phyloP scores from a whole-genome alignment of 2,797 vertebrate species.

The Garrulus glandarius region DNA sequence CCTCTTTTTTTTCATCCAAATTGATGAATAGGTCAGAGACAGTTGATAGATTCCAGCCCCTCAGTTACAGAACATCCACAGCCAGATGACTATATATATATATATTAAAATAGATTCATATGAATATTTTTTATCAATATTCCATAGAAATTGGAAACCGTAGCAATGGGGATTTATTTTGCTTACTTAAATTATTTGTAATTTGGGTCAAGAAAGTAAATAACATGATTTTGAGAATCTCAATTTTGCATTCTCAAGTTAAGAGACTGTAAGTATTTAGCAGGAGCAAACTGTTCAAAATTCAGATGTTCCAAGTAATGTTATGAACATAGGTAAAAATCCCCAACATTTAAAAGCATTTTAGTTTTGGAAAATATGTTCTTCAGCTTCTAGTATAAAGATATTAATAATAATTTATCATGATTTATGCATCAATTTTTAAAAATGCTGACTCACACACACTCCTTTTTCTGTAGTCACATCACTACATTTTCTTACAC shows the following conservation, averaged over 20 bases:
- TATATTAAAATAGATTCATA: neutral
- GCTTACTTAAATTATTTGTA: neutral
- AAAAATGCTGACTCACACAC: neutral
- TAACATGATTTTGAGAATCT: neutral
- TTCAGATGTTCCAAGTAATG: neutral
- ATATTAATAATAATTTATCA: neutral
- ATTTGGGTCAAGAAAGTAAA: neutral
- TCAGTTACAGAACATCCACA: neutral
- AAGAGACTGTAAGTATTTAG: neutral
- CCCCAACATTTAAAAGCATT: accelerated
- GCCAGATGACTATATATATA: neutral
- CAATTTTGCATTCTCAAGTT: neutral
- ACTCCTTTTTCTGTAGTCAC: neutral
- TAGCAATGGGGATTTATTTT: neutral
- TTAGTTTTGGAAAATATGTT: neutral
- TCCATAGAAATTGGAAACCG: neutral
- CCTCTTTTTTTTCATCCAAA: neutral
- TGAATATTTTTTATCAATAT: neutral
- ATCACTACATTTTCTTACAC: neutral
- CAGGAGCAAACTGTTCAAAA: neutral
- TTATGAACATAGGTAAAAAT: neutral
- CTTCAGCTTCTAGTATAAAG: neutral
- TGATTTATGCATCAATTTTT: neutral
- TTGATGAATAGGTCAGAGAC: neutral
- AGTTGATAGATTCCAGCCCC: neutral